Base-by-base conservation (phyloP, 1,140 invertebrate genomes). In the Dysdera silvatica region DNA sequence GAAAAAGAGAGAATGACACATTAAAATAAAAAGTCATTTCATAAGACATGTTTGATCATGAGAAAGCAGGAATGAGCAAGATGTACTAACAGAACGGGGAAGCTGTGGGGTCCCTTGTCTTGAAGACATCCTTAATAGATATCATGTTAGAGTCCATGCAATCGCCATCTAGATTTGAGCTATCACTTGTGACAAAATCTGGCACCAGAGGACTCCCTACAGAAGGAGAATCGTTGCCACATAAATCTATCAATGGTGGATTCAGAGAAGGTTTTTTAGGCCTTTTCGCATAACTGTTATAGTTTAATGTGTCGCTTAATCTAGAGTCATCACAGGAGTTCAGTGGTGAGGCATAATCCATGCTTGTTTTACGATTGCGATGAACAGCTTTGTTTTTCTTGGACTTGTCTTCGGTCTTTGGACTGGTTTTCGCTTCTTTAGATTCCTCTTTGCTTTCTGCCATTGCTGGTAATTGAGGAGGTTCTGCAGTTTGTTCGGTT, bases 31-130 rank as follows among this genome's bases (percentile, higher is more conserved):
- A n/a, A n/a, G n/a, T n/a, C n/a, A n/a, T n/a, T n/a, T n/a, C n/a
- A n/a, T n/a, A n/a, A n/a, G n/a, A n/a, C n/a, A n/a, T n/a, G n/a
- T n/a, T n/a, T n/a, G n/a, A n/a, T n/a, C n/a, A n/a, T n/a, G n/a
- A n/a, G n/a, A n/a, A n/a, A n/a, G n/a, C n/a, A n/a, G n/a, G n/a
- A n/a, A n/a, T n/a, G n/a, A n/a, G n/a, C n/a, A n/a, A n/a, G n/a
- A n/a, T n/a, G n/a, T n/a, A n/a, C n/a, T n/a, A 66, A 35, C 65
- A 66, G 31, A 66, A 66, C 41, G 65, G 65, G 32, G 65, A 66
- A 8, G 58, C 65, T 14, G 65, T 66, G 6, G 65, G 65, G 52
- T 66, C 65, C 8, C 56, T 61, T 18, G 65, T 66, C 53, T 66
- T 66, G 37, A 66, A 66, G 26, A 53, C 59, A 26, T 66, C 65